Evolutionary conservation across 2,113 vertebrate species (phyloP), one percentile per base, ranked within the genome.

Genomic region (Pungitius pungitius): DNA sequence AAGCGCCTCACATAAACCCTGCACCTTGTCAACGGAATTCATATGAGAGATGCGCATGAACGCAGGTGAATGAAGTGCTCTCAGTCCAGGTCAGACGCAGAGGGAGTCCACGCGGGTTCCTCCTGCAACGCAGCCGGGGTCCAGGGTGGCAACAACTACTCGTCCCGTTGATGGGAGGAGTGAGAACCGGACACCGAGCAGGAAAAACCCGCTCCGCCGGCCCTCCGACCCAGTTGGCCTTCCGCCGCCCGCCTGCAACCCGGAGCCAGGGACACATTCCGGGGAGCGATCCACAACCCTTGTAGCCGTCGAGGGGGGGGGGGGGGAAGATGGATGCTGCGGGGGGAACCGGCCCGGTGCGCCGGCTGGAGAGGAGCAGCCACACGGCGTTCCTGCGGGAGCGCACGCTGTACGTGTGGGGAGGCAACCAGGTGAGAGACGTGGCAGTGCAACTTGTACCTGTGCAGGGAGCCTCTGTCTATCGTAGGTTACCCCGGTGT

Each of bases 401-500:
- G 65, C 91, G 92, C 86, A 90, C 84, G 51, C 95, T 98, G 78
- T 95, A 94, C 20, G 95, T 96, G 52, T 98, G 96, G 96, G 96
- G 97, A 60, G 96, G 96, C 56, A 96, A 95, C 83, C 95, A 95
- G 96, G 97, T 99, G 92, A 95, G 94, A 6, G 2, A 2, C 14
- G 13, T 1, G 11, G 2, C 3, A 1, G 14, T 14, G 20, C 18
- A 2, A 12, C 2, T 30, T 49, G n/a, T n/a, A 78, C 71, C 75
- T 74, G 60, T 14, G 33, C 70, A 58, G 56, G 54, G 52, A 2
- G n/a, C n/a, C n/a, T n/a, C n/a, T n/a, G n/a, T n/a, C n/a, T n/a
- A n/a, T n/a, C n/a, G n/a, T n/a, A n/a, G n/a, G n/a, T n/a, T n/a
- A n/a, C n/a, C n/a, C n/a, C n/a, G n/a, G n/a, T n/a, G n/a, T n/a